Percentiles rank a stretch among this genome's conserved stretches.
phyloP scores from a whole-genome alignment of 2,113 vertebrate genomes.

The Apodemus speciosus region DNA sequence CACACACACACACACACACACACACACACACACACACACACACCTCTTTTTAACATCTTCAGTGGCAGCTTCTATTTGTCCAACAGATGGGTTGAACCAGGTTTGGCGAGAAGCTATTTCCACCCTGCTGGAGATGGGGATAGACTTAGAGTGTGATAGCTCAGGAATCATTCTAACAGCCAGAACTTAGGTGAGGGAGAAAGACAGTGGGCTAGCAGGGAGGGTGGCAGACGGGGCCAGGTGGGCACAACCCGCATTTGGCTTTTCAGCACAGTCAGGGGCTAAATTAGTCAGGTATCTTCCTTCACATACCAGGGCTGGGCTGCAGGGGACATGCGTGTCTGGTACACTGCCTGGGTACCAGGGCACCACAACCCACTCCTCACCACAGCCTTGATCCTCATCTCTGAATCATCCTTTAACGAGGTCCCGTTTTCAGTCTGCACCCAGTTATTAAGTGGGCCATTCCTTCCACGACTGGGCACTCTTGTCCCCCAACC shows the following conservation, averaged over 20 bases:
- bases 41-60: neutral
- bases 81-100: neutral
- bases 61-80: neutral
- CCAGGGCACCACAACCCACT: neutral
- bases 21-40: neutral
- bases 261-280: neutral
- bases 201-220: neutral
- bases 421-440: slow-evolving; percentile 23
- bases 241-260: neutral
- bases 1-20: neutral
- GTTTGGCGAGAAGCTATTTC: neutral
- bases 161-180: neutral
- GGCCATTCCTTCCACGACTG: neutral
- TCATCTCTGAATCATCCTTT: slow-evolving; percentile 62
- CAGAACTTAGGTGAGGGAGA: neutral
- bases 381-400: neutral
- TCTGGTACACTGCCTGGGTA: neutral
- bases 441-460: slow-evolving; percentile 55
- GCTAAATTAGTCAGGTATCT: neutral
- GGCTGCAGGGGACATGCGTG: neutral
- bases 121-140: neutral
- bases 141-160: neutral
- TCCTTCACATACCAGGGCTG: neutral
- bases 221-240: neutral
- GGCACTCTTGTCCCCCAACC: neutral